A percentile compares a stretch with the other conserved stretches of the same genome.
Conservation (phyloP, 2,797 vertebrate genomes). For the Bryconaethiops microstoma region DNA sequence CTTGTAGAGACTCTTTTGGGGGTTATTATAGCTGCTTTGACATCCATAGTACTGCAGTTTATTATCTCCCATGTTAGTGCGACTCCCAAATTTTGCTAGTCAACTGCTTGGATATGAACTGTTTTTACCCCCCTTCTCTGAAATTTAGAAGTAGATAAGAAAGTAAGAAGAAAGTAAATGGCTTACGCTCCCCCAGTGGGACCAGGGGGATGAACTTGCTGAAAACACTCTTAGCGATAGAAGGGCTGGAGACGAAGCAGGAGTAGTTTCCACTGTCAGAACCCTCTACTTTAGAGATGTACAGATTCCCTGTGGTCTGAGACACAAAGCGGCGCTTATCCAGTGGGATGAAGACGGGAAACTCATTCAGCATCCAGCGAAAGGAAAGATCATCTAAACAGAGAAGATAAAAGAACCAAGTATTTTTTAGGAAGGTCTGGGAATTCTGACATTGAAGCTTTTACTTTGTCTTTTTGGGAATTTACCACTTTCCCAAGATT, state of each 20-base stretch:
- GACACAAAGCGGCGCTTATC: constrained; percentile 93
- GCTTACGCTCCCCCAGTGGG: constrained; percentile 88
- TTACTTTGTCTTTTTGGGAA: constrained; percentile 46
- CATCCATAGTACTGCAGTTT: background rate
- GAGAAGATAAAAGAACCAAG: constrained; percentile 43
- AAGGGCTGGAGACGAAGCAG: constrained; percentile 92
- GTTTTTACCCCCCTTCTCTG: background rate
- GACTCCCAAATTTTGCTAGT: too few species aligned
- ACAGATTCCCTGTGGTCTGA: constrained; percentile 94
- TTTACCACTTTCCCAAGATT: background rate
- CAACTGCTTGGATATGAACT: background rate
- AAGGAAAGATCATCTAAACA: constrained; percentile 89
- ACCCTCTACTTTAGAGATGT: constrained; percentile 93
- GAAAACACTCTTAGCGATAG: constrained; percentile 98
- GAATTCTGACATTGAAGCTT: too few species aligned
- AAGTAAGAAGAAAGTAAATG: background rate
- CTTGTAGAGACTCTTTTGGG: background rate
- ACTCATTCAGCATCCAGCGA: constrained; percentile 97
- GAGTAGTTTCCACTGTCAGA: constrained; percentile 96
- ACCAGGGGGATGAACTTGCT: constrained; percentile 96
- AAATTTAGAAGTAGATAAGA: background rate
- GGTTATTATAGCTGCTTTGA: background rate
- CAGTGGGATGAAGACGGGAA: constrained; percentile 90
- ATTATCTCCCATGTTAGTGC: background rate
- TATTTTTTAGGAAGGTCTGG: constrained; percentile 22